Percentiles rank a stretch among this genome's conserved stretches.
Conservation (phyloP, 2,797 vertebrate genomes). For the Neomorphus geoffroyi region DNA sequence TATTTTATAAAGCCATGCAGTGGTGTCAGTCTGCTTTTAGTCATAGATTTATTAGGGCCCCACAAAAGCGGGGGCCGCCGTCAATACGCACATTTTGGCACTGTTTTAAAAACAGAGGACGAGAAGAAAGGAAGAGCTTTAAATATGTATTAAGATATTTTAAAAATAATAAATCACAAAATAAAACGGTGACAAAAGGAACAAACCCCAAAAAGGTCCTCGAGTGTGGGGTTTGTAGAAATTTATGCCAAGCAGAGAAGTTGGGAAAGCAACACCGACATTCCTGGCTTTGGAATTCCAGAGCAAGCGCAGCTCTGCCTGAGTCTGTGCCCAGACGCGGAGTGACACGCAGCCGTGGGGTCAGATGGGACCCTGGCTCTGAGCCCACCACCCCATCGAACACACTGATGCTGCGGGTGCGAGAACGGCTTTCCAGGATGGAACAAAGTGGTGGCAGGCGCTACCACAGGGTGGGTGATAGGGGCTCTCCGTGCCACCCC, state of each 20-base stretch:
- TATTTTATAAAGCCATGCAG: background rate
- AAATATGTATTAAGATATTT: background rate
- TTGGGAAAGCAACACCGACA: background rate
- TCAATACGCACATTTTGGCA: background rate
- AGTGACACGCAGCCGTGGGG: background rate
- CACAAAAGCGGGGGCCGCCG: background rate
- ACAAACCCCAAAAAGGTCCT: background rate
- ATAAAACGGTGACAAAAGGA: background rate
- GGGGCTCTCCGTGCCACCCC: background rate
- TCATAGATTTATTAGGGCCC: background rate
- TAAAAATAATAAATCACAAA: background rate
- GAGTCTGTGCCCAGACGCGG: background rate
- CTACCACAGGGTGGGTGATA: background rate
- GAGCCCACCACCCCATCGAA: accelerated
- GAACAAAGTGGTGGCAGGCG: accelerated
- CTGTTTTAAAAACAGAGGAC: background rate
- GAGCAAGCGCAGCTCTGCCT: background rate
- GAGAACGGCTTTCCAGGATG: background rate
- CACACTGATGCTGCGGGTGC: accelerated
- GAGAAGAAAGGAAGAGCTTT: background rate
- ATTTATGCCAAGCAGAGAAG: background rate
- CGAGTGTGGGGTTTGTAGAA: background rate
- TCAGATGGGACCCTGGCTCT: accelerated
- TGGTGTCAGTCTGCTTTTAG: background rate
- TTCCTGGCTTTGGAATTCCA: background rate